Evolutionary conservation across 2,888 invertebrate species (phyloP), one percentile per base, ranked within the genome.

Genomic region (Chalcis sispes): DNA sequence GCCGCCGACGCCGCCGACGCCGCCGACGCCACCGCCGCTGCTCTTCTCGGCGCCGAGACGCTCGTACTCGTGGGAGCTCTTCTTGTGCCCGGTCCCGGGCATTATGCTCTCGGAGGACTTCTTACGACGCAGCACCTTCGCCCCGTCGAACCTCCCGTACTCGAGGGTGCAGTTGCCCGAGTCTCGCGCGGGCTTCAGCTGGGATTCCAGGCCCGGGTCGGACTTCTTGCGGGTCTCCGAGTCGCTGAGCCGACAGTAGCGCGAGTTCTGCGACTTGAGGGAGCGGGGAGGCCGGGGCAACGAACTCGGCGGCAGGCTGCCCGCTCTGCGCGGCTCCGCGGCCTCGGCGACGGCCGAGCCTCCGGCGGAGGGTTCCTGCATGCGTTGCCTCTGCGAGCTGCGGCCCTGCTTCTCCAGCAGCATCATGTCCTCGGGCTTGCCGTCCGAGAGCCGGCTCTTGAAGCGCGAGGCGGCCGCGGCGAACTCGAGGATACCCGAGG

Each of bases 391-490:
- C 87, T 94, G 94, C 36, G 94, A 94, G 72, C 93, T 93, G 59
- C 94, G 90, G 0, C 95, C 95, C 84, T 95, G 94, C 79, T 94
- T 92, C 89, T 95, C 95, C 80, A 95, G 89, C 79, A 95, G 90
- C 84, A 94, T 89, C 85, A 94, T 94, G 83, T 94, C 94, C 83
- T 93, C 94, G 59, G 91, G 93, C 84, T 91, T 91, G 85, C 89
- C 89, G 80, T 89, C 89, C 25, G 88, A 88, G 58, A 87, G 80
- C 58, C 87, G 83, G 36, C 86, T 84, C 66, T 86, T 85, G 77
- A 86, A 82, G 48, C 85, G 80, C 42, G 83, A 80, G 1, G 85
- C 79, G 81, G 85, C 82, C 82, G 83, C 79, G 78, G 79, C 83
- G 79, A 79, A 90, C 85, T 79, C 90, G 86, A 80, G 90, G 87